Evolutionary conservation across 2,113 vertebrate species (phyloP).

Genomic region (Callithrix jacchus): DNA sequence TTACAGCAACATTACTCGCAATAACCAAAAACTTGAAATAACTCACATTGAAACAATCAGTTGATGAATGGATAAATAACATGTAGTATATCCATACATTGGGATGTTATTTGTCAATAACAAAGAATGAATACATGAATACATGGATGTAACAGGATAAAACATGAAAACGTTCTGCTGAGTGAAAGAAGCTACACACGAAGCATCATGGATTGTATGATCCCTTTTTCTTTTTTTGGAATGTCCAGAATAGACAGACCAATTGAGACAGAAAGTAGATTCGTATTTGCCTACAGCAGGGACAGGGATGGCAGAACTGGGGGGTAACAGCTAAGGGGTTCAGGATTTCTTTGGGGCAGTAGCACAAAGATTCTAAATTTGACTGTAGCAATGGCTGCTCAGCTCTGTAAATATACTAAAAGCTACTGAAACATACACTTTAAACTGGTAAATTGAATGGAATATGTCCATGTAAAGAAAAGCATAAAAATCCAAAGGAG

Average conservation of each 20-base stretch:
- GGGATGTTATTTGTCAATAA: neutral
- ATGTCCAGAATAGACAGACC: neutral
- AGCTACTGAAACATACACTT: neutral
- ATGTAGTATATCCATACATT: too few relatives aligned
- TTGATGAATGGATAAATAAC: neutral
- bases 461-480: neutral
- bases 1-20: neutral
- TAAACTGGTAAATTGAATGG: neutral
- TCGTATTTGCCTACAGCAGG: neutral
- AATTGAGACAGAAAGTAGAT: neutral
- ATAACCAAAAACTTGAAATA: neutral
- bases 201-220: neutral
- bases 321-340: neutral
- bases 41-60: neutral
- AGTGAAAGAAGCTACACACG: neutral
- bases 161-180: neutral
- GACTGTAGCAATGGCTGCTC: neutral
- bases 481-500: neutral
- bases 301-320: neutral
- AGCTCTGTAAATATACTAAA: neutral
- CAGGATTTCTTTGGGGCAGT: neutral
- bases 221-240: neutral
- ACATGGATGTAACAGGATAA: neutral
- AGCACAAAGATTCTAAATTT: constrained; percentile 18
- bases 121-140: neutral